Percentiles rank a stretch among this genome's conserved stretches.
phyloP scores from a whole-genome alignment of 2,113 vertebrate genomes.

The Thunnus thynnus region DNA sequence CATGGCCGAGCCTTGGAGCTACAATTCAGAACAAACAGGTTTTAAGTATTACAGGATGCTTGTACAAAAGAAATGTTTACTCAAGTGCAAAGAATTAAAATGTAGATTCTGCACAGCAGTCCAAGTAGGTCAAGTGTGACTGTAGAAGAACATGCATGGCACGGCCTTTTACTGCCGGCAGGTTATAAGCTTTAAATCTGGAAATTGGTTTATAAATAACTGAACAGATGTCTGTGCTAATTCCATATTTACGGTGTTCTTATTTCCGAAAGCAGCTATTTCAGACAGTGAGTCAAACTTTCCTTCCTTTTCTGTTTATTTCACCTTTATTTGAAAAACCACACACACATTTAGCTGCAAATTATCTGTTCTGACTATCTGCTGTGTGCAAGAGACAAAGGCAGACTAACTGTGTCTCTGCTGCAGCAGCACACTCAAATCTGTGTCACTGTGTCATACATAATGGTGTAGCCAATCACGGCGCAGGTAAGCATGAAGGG shows the following conservation, averaged over 20 bases:
- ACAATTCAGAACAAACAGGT: background rate
- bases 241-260: background rate
- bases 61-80: slow-evolving; percentile 2
- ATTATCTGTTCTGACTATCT: background rate
- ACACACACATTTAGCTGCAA: background rate
- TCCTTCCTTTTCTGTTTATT: background rate
- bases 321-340: background rate
- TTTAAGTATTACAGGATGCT: background rate
- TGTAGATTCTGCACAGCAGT: background rate
- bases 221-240: background rate
- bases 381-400: slow-evolving; percentile 6
- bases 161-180: background rate
- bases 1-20: background rate
- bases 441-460: slow-evolving; percentile 80
- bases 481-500: slow-evolving; percentile 49
- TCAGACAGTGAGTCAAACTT: background rate
- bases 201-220: slow-evolving; percentile 8
- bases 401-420: background rate
- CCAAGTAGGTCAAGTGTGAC: slow-evolving; percentile 14
- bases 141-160: background rate
- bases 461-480: slow-evolving; percentile 65
- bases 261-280: background rate
- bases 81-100: slow-evolving; percentile 19
- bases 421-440: slow-evolving; percentile 45
- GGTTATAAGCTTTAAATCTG: background rate